These are phyloP conservation scores for Ictalurus punctatus DNA, from an alignment of 2,113 vertebrate species.

Conservation along the genomic window DNA sequence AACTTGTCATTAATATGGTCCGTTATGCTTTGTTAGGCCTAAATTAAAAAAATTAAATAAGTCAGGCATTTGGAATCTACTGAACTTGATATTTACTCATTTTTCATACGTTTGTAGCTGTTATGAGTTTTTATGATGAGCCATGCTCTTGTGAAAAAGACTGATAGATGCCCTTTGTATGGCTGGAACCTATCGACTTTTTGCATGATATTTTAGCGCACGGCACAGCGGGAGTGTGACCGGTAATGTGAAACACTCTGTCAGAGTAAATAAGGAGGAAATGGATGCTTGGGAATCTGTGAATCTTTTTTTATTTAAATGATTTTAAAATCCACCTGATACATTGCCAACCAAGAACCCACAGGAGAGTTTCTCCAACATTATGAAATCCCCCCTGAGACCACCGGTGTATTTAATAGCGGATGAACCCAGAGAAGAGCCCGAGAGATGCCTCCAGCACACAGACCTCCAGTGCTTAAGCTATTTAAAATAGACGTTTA, in stretches of 20 bases:
- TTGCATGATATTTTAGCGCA: neutral
- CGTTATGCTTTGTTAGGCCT: neutral
- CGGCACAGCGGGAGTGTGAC: neutral
- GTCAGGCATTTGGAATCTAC: neutral
- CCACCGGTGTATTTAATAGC: constrained; percentile 72
- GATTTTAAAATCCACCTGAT: constrained; percentile 14
- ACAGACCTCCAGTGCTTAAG: neutral
- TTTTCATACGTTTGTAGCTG: neutral
- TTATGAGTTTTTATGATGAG: neutral
- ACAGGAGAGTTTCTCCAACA: constrained; percentile 59
- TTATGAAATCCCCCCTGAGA: constrained; percentile 72
- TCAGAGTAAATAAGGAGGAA: constrained; percentile 29
- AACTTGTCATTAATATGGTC: neutral
- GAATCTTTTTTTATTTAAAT: neutral
- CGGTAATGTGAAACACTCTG: constrained; percentile 2
- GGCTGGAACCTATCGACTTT: neutral
- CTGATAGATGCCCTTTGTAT: neutral
- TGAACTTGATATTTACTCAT: neutral
- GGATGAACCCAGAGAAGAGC: constrained; percentile 47
- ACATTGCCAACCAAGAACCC: constrained; percentile 15
- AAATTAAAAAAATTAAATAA: neutral
- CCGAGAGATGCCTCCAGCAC: neutral
- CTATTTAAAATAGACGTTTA: constrained; percentile 6
- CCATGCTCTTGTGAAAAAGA: neutral
- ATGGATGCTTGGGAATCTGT: constrained; percentile 12